A percentile compares a stretch with the other conserved stretches of the same genome.
Evolutionary conservation across 2,888 invertebrate species (phyloP).

Genomic region (Campaea margaritaria): DNA sequence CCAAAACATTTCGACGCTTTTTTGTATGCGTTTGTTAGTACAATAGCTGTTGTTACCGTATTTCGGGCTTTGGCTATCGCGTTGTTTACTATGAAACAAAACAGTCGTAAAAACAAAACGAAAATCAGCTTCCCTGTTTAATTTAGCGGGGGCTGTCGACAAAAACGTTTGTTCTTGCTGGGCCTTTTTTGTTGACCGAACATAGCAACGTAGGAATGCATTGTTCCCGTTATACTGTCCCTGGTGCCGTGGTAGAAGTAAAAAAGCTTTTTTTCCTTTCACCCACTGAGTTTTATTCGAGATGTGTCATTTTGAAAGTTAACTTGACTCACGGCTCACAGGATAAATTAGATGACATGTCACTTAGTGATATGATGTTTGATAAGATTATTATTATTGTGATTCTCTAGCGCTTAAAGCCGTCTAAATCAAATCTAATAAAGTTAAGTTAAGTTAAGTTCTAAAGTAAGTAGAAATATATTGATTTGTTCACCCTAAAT

Average conservation of each 20-base stretch:
- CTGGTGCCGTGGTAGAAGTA: slow-evolving; percentile 41
- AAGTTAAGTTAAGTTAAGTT: neutral
- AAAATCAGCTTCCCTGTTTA: slow-evolving; percentile 80
- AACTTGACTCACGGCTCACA: neutral
- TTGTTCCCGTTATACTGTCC: slow-evolving; percentile 76
- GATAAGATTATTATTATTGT: no score
- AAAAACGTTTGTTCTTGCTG: slow-evolving; percentile 75
- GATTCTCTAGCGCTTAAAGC: neutral
- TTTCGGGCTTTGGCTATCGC: slow-evolving; percentile 54
- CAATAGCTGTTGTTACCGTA: slow-evolving; percentile 47
- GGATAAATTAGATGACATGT: no score
- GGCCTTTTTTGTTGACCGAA: slow-evolving; percentile 76
- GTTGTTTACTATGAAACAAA: slow-evolving; percentile 64
- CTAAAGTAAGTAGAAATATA: neutral
- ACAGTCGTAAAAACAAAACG: slow-evolving; percentile 62
- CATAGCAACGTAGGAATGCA: slow-evolving; percentile 78
- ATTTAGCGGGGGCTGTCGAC: slow-evolving; percentile 80
- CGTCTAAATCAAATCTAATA: neutral
- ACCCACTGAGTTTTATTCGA: slow-evolving; percentile 6
- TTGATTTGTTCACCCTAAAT: slow-evolving; percentile 23
- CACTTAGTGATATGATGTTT: no score
- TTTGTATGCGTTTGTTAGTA: slow-evolving; percentile 42
- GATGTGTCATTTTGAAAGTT: slow-evolving; percentile 7
- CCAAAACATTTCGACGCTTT: slow-evolving; percentile 27
- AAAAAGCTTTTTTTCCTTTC: slow-evolving; percentile 7